Evolutionary conservation across 2,113 vertebrate species (phyloP), one percentile per base, ranked within the genome.

Genomic region (Scatophagus argus): DNA sequence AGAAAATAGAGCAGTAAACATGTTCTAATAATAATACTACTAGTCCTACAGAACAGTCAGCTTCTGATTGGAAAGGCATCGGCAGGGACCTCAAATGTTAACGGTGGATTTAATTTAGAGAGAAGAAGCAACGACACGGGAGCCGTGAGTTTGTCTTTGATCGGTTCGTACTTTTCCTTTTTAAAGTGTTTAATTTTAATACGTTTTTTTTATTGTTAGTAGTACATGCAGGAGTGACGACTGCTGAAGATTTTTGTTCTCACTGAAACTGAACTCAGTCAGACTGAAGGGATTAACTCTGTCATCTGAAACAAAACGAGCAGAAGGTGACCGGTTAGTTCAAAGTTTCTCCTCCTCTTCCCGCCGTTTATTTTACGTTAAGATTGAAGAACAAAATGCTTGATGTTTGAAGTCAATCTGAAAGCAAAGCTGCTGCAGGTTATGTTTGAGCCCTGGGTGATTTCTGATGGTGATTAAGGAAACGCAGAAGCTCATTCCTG

Each of bases 1-100:
- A 79, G 60, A 1, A 55, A 49, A 63, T 64, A 74, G 73, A 84
- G 61, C 74, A 39, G 73, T 11, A 58, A 62, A 67, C 80, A 41
- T 56, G 76, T 79, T 86, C 55, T 85, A 69, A 82, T 67, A 69
- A 82, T 67, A 16, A 55, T 17, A 23, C 9, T n/a, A 8, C 23
- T 62, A 64, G 58, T n/a, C 34, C 69, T 58, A 58, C 61, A 58
- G 43, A 61, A 9, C 34, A 52, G 60, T 39, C 31, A 19, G 70
- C 31, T 63, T 65, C 58, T 62, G 71, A 41, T 32, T 46, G 4
- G 13, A 11, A 62, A 32, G 2, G 25, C 63, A 46, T 76, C 47
- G 55, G 76, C 83, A 83, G 86, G 86, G 80, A 85, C 72, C 73
- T 62, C 7, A 25, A 83, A 69, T 44, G 67, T 74, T 72, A 64